Evolutionary conservation across 2,888 invertebrate genomes (phyloP).

Genomic region (Sarcophaga carnaria): DNA sequence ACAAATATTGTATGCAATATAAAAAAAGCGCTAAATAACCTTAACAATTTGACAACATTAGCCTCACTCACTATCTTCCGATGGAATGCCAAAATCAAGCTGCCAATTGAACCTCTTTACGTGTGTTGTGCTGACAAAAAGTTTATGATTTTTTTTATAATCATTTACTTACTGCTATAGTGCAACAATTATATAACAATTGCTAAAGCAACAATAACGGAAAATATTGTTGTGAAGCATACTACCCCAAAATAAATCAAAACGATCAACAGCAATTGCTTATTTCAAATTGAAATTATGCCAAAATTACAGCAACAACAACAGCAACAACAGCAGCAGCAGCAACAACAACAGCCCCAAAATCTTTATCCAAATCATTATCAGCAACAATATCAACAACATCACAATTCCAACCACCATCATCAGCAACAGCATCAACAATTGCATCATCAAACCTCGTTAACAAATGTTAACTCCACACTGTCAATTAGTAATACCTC

Average conservation of each 20-base stretch:
- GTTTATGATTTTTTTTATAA: slow-evolving; percentile 37
- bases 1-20: too few species aligned
- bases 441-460: slow-evolving; percentile 54
- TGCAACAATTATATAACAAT: slow-evolving; percentile 8
- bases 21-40: slow-evolving; percentile 1
- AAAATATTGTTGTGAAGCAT: slow-evolving; percentile 57
- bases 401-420: slow-evolving; percentile 36
- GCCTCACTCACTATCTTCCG: slow-evolving; percentile 8
- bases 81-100: too few species aligned
- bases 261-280: slow-evolving; percentile 68
- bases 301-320: slow-evolving; percentile 74
- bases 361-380: slow-evolving; percentile 42
- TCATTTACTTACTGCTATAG: slow-evolving; percentile 25
- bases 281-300: slow-evolving; percentile 75
- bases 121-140: neutral
- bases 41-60: slow-evolving; percentile 24
- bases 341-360: slow-evolving; percentile 61
- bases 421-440: slow-evolving; percentile 39
- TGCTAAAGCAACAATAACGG: slow-evolving; percentile 14
- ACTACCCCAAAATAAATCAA: slow-evolving; percentile 73
- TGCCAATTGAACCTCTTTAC: slow-evolving; percentile 3
- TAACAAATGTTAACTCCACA: slow-evolving; percentile 53
- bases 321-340: slow-evolving; percentile 65
- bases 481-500: neutral
- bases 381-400: slow-evolving; percentile 67